A percentile compares a stretch with the other conserved stretches of the same genome.
These are phyloP conservation scores for Emys orbicularis DNA, from an alignment of 2,797 vertebrate genomes.

Conservation along the genomic window DNA sequence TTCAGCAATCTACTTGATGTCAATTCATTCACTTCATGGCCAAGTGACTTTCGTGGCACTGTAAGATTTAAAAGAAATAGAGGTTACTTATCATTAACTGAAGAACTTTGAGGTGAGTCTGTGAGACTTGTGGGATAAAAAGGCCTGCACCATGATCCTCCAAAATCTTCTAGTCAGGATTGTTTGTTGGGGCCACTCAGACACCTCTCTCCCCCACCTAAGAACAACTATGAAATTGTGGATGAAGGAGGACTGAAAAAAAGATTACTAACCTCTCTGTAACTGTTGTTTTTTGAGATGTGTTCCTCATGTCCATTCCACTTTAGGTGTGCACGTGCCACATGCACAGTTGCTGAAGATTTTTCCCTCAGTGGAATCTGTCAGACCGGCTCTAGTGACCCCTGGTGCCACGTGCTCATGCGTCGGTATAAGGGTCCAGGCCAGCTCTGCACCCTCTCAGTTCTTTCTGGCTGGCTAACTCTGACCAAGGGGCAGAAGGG, in stretches of 20 bases:
- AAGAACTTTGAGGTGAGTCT: neutral
- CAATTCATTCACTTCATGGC: slow-evolving; percentile 96
- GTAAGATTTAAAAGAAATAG: slow-evolving; percentile 16
- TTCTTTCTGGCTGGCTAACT: neutral
- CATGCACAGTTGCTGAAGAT: neutral
- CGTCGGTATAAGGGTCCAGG: neutral
- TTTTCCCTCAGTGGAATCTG: neutral
- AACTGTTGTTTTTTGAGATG: neutral
- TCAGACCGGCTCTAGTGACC: neutral
- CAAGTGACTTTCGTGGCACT: slow-evolving; percentile 95
- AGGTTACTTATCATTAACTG: neutral
- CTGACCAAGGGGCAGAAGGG: neutral
- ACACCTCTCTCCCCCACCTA: neutral
- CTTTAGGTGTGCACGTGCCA: neutral
- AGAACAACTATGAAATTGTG: neutral
- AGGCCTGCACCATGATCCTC: neutral
- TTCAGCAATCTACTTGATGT: slow-evolving; percentile 95
- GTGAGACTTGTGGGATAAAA: neutral
- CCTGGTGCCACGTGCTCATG: neutral
- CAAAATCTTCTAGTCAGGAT: neutral
- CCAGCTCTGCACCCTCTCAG: neutral
- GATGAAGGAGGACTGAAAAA: neutral
- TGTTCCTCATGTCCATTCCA: neutral
- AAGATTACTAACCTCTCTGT: neutral
- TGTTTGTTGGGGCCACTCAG: neutral